Percentiles rank a stretch among this genome's conserved stretches.
Evolutionary conservation across 2,113 vertebrate species (phyloP).

Genomic region (Myotis yumanensis): DNA sequence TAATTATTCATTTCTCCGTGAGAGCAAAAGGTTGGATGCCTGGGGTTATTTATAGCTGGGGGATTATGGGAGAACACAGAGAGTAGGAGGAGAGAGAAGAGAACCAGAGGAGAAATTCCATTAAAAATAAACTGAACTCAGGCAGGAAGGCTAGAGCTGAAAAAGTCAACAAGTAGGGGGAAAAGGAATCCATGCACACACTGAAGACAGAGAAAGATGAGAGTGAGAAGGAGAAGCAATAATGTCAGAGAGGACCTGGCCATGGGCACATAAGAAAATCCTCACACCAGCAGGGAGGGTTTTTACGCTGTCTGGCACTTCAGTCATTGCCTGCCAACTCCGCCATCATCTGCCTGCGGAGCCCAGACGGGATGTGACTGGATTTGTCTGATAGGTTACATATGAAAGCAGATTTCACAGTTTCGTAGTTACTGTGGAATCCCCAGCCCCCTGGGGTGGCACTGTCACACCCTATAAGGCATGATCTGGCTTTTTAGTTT

Average conservation of each 20-base stretch:
- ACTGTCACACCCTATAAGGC: not conserved
- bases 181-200: not conserved
- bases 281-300: not conserved
- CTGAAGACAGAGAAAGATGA: not conserved
- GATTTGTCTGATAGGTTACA: not conserved
- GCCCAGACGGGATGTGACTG: slow-evolving; percentile 22
- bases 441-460: not conserved
- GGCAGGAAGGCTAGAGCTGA: slow-evolving; percentile 38
- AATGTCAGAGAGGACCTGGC: not conserved
- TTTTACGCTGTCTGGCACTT: slow-evolving; percentile 56
- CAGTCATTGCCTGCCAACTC: slow-evolving; percentile 53
- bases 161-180: slow-evolving; percentile 53
- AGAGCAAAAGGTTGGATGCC: slow-evolving; percentile 70
- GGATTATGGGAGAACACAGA: slow-evolving; percentile 51
- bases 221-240: not conserved
- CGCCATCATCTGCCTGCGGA: not conserved
- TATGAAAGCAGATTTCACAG: not conserved
- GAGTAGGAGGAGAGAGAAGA: slow-evolving; percentile 56
- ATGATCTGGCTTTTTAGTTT: not conserved
- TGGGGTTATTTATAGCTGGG: slow-evolving; percentile 62
- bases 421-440: not conserved
- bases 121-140: slow-evolving; percentile 63
- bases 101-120: slow-evolving; percentile 55
- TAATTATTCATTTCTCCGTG: slow-evolving; percentile 78
- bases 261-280: not conserved